These are phyloP conservation scores for Oreochromis grahami DNA, from an alignment of 2,797 vertebrate genomes.

Conservation along the genomic window DNA sequence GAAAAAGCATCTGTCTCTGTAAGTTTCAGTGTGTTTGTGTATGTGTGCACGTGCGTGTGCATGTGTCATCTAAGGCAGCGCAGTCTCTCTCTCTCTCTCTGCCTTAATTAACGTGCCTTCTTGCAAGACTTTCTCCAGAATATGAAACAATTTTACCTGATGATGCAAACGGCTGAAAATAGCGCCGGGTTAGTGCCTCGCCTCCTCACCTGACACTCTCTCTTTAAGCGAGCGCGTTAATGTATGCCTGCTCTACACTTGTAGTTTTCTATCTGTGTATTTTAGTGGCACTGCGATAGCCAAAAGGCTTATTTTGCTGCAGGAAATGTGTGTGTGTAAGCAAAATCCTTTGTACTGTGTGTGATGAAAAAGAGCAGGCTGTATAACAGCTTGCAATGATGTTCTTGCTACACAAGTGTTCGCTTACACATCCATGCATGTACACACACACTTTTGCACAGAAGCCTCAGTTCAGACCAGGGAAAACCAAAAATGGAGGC, in stretches of 20 bases:
- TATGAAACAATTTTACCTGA: slow-evolving; percentile 70
- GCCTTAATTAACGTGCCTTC: slow-evolving; percentile 56
- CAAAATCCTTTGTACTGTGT: slow-evolving; percentile 63
- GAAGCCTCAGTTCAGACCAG: slow-evolving; percentile 32
- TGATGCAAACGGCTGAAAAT: slow-evolving; percentile 75
- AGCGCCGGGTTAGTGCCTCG: slow-evolving; percentile 1
- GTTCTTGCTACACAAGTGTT: slow-evolving; percentile 18
- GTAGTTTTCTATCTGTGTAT: slow-evolving; percentile 43
- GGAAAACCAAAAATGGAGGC: slow-evolving; percentile 28
- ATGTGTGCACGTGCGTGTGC: neutral
- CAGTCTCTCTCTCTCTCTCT: slow-evolving; percentile 3
- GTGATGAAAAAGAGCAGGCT: slow-evolving; percentile 59
- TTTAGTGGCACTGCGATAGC: slow-evolving; percentile 40
- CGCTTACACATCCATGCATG: neutral
- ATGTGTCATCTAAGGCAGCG: slow-evolving; percentile 26
- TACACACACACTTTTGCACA: neutral
- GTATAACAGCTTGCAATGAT: slow-evolving; percentile 54
- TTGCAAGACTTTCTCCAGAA: slow-evolving; percentile 61
- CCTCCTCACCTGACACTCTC: slow-evolving; percentile 50
- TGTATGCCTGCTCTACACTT: slow-evolving; percentile 38
- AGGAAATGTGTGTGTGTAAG: slow-evolving; percentile 64
- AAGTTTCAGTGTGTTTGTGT: neutral
- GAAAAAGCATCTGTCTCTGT: neutral
- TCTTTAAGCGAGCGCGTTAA: slow-evolving; percentile 40
- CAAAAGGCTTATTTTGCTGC: slow-evolving; percentile 61